phyloP scores from a whole-genome alignment of 2,888 invertebrate genomes.

The Aphidoletes aphidimyza region DNA sequence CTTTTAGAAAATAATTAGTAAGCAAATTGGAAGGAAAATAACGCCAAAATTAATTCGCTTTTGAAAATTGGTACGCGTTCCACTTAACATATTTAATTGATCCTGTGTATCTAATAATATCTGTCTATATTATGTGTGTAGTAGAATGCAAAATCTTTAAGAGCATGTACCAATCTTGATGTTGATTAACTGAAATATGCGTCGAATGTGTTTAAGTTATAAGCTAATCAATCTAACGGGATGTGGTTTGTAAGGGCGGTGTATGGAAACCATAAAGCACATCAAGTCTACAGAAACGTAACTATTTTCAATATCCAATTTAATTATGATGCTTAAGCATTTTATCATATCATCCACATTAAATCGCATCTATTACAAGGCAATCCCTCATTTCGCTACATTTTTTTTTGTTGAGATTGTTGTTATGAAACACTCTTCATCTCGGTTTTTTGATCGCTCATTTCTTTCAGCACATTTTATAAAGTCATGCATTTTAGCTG shows the following conservation, averaged over 20 bases:
- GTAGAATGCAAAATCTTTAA: neutral
- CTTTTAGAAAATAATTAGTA: neutral
- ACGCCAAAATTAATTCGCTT: constrained; percentile 5
- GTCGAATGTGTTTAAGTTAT: neutral
- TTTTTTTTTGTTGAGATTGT: neutral
- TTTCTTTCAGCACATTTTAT: neutral
- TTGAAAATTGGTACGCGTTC: neutral
- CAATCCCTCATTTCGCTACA: neutral
- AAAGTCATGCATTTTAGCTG: neutral
- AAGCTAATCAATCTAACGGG: neutral
- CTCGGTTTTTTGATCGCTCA: neutral
- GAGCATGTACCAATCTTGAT: constrained; percentile 43
- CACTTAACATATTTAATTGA: neutral
- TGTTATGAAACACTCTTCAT: neutral
- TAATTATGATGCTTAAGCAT: neutral
- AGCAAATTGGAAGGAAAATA: constrained; percentile 22
- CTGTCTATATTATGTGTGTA: constrained; percentile 25
- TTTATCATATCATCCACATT: constrained; percentile 8
- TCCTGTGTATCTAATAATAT: neutral
- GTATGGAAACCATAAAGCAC: neutral
- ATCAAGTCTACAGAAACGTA: neutral
- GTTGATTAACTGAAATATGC: constrained; percentile 29
- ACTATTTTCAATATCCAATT: neutral
- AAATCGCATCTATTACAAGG: neutral
- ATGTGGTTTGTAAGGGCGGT: too few relatives aligned